A percentile compares a stretch with the other conserved stretches of the same genome.
phyloP scores from a whole-genome alignment of 2,113 vertebrate species.

The Panurus biarmicus region DNA sequence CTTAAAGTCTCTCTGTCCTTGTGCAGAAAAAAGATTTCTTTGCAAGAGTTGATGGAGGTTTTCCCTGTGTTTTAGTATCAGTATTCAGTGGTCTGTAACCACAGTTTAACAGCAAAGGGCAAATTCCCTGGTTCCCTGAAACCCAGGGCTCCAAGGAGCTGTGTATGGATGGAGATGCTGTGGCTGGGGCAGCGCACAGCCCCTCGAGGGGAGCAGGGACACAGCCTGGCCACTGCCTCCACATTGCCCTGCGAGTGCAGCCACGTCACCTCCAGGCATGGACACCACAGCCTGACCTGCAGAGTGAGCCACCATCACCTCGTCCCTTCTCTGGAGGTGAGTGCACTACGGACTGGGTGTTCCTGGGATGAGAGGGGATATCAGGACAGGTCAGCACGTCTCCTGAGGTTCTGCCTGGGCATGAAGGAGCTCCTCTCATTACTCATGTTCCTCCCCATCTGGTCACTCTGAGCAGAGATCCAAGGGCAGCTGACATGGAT shows the following conservation, averaged over 20 bases:
- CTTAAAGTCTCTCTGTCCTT: not conserved
- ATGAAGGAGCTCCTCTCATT: not conserved
- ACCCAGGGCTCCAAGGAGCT: not conserved
- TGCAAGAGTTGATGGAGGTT: not conserved
- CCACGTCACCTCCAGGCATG: not conserved
- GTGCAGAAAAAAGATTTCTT: not conserved
- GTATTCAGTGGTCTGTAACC: not conserved
- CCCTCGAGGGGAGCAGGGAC: rapidly evolving
- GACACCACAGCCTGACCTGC: not conserved
- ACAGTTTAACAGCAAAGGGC: not conserved
- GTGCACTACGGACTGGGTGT: rapidly evolving
- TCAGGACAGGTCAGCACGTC: not conserved
- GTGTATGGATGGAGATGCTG: rapidly evolving
- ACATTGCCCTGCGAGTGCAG: rapidly evolving
- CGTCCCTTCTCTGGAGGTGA: not conserved
- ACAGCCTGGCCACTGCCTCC: not conserved
- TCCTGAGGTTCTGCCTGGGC: not conserved
- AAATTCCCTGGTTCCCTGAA: not conserved
- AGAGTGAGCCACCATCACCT: not conserved
- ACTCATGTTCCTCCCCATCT: not conserved
- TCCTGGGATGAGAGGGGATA: not conserved
- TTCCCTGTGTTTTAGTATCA: not conserved
- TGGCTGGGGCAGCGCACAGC: rapidly evolving
- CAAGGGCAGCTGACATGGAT: not conserved
- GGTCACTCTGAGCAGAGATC: not conserved